A percentile compares a stretch with the other conserved stretches of the same genome.
Conservation (phyloP, 2,797 vertebrate species). For the Saxicola maurus region DNA sequence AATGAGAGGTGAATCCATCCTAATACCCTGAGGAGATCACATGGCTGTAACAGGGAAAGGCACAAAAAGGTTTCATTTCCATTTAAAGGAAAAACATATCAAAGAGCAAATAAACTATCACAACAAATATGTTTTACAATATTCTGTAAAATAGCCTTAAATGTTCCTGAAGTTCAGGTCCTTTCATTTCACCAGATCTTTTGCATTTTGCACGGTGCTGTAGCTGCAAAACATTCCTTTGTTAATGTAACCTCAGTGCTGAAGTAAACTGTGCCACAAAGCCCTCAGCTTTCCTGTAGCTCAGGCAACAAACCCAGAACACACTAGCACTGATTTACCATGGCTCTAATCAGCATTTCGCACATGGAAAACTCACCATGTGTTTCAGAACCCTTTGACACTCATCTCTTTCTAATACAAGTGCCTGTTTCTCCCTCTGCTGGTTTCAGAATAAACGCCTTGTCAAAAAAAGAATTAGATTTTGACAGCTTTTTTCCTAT, state of each 20-base stretch:
- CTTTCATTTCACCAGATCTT: slow-evolving; percentile 36
- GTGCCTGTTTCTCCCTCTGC: slow-evolving; percentile 66
- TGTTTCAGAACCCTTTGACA: slow-evolving; percentile 66
- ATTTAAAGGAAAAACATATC: background rate
- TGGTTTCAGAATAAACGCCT: slow-evolving; percentile 73
- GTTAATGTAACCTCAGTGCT: slow-evolving; percentile 35
- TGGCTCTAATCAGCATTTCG: slow-evolving; percentile 70
- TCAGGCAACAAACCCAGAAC: slow-evolving; percentile 58
- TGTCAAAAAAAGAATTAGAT: slow-evolving; percentile 78
- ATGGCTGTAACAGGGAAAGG: background rate
- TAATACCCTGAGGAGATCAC: slow-evolving; percentile 1
- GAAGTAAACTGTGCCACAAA: slow-evolving; percentile 51
- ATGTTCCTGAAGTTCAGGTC: slow-evolving; percentile 6
- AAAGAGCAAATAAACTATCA: slow-evolving; percentile 13
- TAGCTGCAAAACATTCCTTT: slow-evolving; percentile 51
- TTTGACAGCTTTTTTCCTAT: slow-evolving; percentile 78
- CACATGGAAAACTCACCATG: slow-evolving; percentile 67
- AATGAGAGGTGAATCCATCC: background rate
- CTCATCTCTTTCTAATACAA: slow-evolving; percentile 67
- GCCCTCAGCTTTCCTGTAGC: slow-evolving; percentile 40
- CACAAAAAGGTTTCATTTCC: slow-evolving; percentile 5
- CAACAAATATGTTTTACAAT: slow-evolving; percentile 38
- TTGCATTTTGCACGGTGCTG: slow-evolving; percentile 35
- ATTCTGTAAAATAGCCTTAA: slow-evolving; percentile 32
- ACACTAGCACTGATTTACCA: slow-evolving; percentile 44